These are phyloP conservation scores for Progne subis DNA, from an alignment of 2,113 vertebrate species.

Conservation along the genomic window DNA sequence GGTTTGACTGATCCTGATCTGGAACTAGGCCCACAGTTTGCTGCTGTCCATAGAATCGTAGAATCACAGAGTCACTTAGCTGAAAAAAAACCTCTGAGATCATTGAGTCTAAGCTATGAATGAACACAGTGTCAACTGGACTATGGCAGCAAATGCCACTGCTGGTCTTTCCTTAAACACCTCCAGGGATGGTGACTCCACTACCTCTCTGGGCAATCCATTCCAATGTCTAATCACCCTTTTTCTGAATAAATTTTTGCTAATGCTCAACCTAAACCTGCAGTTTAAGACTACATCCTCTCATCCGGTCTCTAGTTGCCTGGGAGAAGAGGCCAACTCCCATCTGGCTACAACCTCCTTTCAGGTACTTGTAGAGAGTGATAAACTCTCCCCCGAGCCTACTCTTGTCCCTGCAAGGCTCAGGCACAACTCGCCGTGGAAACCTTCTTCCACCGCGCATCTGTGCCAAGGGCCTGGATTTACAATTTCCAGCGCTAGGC, in stretches of 20 bases:
- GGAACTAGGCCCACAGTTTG: background rate
- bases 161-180: background rate
- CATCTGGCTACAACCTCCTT: too few species aligned
- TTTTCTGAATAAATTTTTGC: background rate
- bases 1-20: background rate
- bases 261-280: background rate
- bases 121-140: background rate
- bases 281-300: background rate
- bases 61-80: background rate
- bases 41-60: background rate
- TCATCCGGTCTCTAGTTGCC: background rate
- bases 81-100: background rate
- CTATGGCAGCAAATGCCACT: background rate
- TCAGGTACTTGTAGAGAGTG: background rate
- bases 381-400: background rate
- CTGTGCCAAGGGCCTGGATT: constrained; percentile 38
- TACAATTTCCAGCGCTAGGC: constrained; percentile 37
- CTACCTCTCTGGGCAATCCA: background rate
- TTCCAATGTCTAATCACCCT: background rate
- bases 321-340: background rate
- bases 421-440: background rate
- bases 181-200: background rate
- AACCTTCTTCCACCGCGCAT: background rate
- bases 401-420: background rate
- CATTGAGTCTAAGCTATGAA: background rate